These are phyloP conservation scores for Euspilapteryx auroguttella DNA, from an alignment of 2,888 invertebrate species.

Conservation along the genomic window DNA sequence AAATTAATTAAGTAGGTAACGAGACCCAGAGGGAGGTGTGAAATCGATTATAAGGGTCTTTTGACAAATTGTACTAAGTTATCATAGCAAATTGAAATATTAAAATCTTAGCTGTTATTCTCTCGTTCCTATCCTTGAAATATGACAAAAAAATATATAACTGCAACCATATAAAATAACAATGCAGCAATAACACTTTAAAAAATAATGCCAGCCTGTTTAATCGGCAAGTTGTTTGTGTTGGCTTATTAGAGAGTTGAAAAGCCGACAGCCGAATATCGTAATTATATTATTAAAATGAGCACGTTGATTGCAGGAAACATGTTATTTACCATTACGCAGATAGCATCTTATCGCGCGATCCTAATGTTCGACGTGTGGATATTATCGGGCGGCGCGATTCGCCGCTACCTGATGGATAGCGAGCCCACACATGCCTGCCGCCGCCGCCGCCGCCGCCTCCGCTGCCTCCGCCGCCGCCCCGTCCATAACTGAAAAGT, in stretches of 20 bases:
- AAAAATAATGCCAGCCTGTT: neutral
- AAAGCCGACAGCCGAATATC: conserved; percentile 40
- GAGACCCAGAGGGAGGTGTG: no score
- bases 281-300: conserved; percentile 58
- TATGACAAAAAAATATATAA: no score
- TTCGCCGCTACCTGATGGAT: conserved; percentile 23
- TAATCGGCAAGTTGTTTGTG: neutral
- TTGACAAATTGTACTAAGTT: no score
- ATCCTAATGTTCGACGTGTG: conserved; percentile 55
- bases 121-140: no score
- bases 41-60: no score
- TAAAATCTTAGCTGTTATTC: no score
- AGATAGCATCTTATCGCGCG: conserved; percentile 51
- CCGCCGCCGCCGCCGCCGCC: neutral
- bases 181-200: neutral
- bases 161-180: neutral
- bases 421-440: conserved; percentile 23
- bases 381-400: conserved; percentile 28
- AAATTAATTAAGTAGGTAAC: no score
- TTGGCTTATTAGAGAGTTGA: conserved; percentile 24
- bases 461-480: no score
- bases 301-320: conserved; percentile 56
- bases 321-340: conserved; percentile 52
- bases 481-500: no score
- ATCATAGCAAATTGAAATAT: no score